A percentile compares a stretch with the other conserved stretches of the same genome.
These are phyloP conservation scores for Lepidurus arcticus DNA, from an alignment of 1,140 invertebrate species.

Conservation along the genomic window DNA sequence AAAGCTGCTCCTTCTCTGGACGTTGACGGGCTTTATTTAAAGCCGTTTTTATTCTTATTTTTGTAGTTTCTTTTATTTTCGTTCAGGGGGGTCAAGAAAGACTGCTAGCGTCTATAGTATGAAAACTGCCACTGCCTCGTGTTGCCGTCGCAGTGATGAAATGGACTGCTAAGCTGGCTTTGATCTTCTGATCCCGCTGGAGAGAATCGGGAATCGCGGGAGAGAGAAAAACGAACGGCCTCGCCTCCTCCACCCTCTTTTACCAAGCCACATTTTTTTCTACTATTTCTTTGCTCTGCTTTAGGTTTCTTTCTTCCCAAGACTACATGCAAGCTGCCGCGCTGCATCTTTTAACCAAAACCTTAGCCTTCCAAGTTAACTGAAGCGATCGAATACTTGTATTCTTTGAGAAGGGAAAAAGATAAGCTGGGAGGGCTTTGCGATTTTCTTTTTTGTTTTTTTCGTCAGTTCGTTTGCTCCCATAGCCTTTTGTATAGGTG, in stretches of 20 bases:
- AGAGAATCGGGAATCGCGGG: background rate
- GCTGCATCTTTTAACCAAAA: background rate
- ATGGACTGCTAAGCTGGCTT: constrained; percentile 21
- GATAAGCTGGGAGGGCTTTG: background rate
- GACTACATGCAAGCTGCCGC: background rate
- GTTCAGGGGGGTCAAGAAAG: background rate
- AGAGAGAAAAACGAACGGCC: background rate
- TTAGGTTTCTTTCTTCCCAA: background rate
- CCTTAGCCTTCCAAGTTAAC: background rate
- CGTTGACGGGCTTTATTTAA: too few species aligned
- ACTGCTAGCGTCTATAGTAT: background rate
- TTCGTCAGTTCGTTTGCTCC: background rate
- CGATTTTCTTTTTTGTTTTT: background rate
- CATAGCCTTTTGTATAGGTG: background rate
- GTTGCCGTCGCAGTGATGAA: constrained; percentile 17
- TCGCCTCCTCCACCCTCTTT: background rate
- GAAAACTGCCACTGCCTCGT: constrained; percentile 8
- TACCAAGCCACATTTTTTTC: too few species aligned
- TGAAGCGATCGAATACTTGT: background rate
- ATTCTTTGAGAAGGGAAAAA: background rate
- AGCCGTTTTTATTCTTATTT: too few species aligned
- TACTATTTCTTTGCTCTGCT: background rate
- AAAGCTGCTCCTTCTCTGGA: too few species aligned
- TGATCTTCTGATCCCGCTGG: constrained; percentile 1
- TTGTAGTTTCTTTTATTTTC: too few species aligned